A percentile compares a stretch with the other conserved stretches of the same genome.
phyloP scores from a whole-genome alignment of 2,113 vertebrate species.

The Stegostoma tigrinum region DNA sequence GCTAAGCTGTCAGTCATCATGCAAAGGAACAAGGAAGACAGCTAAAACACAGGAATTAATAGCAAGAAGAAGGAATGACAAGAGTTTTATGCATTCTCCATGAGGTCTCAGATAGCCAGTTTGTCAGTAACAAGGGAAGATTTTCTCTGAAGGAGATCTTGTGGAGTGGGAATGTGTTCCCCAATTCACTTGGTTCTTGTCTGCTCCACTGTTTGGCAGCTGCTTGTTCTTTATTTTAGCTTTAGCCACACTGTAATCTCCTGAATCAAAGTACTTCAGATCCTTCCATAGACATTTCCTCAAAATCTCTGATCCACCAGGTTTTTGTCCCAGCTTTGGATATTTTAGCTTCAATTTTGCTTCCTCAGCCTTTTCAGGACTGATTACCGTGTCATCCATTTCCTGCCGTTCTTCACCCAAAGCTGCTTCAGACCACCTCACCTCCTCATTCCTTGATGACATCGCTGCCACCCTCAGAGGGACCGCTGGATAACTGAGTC shows the following conservation, averaged over 20 bases:
- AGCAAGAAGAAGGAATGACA: constrained; percentile 53
- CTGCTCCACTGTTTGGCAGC: constrained; percentile 76
- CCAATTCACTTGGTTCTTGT: constrained; percentile 93
- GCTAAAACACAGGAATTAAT: constrained; percentile 49
- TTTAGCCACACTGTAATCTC: constrained; percentile 99
- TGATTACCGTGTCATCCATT: constrained; percentile 84
- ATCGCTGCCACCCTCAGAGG: background rate
- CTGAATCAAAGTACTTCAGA: constrained; percentile 99
- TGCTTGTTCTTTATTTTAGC: constrained; percentile 98
- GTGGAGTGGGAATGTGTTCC: constrained; percentile 96
- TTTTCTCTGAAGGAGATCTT: constrained; percentile 96
- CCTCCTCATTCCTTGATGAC: constrained; percentile 51
- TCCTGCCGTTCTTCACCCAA: constrained; percentile 79
- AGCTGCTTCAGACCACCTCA: constrained; percentile 54
- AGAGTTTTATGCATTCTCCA: constrained; percentile 61
- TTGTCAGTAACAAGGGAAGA: constrained; percentile 97
- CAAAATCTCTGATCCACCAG: constrained; percentile 90
- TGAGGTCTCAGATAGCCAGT: constrained; percentile 78
- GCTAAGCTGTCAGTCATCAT: constrained; percentile 61
- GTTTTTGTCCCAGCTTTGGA: constrained; percentile 86
- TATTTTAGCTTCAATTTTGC: constrained; percentile 92
- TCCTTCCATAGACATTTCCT: constrained; percentile 93
- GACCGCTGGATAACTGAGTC: background rate
- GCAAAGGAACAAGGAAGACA: constrained; percentile 58
- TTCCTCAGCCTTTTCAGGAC: constrained; percentile 89